These are phyloP conservation scores for Drosophila orena DNA, from an alignment of 1,140 invertebrate genomes.

Conservation along the genomic window DNA sequence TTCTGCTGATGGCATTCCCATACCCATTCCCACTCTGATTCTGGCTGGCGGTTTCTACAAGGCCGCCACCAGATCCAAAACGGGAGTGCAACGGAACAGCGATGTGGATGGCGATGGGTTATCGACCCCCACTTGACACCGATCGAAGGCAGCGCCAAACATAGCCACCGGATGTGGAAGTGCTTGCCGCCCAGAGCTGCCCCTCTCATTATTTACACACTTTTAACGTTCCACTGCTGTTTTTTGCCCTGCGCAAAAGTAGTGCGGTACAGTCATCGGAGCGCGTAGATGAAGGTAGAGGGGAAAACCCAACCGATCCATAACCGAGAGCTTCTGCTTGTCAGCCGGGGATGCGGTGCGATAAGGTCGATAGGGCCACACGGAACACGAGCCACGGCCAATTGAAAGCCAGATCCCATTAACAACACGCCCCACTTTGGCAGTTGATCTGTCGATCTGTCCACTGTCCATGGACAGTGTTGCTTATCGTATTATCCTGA, in stretches of 20 bases:
- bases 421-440: slow-evolving; percentile 2
- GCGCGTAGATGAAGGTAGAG: no score
- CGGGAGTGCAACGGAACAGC: not conserved
- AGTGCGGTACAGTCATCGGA: slow-evolving; percentile 4
- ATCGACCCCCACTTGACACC: slow-evolving; percentile 2
- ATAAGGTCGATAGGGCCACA: not conserved
- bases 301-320: slow-evolving; percentile 1
- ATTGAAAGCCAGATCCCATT: slow-evolving; percentile 7
- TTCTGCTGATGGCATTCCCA: not conserved
- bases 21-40: not conserved
- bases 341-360: not conserved
- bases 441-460: not conserved
- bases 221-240: no score
- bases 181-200: not conserved
- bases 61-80: not conserved
- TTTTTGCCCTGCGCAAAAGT: not conserved
- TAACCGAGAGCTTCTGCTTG: not conserved
- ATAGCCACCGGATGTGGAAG: slow-evolving; percentile 10
- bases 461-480: not conserved
- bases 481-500: not conserved
- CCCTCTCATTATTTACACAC: not conserved
- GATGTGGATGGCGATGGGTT: not conserved
- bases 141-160: not conserved
- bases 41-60: not conserved
- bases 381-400: not conserved